phyloP scores from a whole-genome alignment of 2,888 invertebrate species.

The Onthophagus sagittarius region DNA sequence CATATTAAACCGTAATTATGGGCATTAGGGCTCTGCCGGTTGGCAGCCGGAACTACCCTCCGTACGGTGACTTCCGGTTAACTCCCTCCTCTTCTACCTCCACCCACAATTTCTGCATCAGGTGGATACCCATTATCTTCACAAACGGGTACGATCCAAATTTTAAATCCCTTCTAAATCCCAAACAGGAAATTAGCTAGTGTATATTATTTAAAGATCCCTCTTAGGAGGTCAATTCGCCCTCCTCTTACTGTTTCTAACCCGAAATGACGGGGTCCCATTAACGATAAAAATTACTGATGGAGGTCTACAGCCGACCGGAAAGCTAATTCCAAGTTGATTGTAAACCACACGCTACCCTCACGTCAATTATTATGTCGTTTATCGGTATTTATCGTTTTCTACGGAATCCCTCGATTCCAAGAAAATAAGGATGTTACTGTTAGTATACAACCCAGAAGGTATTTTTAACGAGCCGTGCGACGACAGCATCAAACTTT shows the following conservation, averaged over 20 bases:
- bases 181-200: not conserved
- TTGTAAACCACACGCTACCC: not conserved
- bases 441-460: not conserved
- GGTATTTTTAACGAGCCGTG: not conserved
- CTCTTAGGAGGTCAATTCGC: not conserved
- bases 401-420: not conserved
- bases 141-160: not conserved
- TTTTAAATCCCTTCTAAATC: not conserved
- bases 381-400: not conserved
- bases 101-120: slow-evolving; percentile 19
- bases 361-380: not conserved
- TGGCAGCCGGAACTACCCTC: slow-evolving; percentile 34
- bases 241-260: not conserved
- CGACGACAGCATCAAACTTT: no score
- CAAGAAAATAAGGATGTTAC: not conserved
- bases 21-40: slow-evolving; percentile 37
- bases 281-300: not conserved
- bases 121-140: slow-evolving; percentile 17
- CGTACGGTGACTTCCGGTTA: slow-evolving; percentile 34
- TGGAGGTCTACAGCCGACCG: not conserved
- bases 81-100: slow-evolving; percentile 16
- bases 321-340: not conserved
- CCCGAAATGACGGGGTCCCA: not conserved
- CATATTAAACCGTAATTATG: slow-evolving; percentile 41
- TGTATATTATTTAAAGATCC: not conserved